Evolutionary conservation across 1,140 invertebrate species (phyloP).

Genomic region (Halyomorpha halys): DNA sequence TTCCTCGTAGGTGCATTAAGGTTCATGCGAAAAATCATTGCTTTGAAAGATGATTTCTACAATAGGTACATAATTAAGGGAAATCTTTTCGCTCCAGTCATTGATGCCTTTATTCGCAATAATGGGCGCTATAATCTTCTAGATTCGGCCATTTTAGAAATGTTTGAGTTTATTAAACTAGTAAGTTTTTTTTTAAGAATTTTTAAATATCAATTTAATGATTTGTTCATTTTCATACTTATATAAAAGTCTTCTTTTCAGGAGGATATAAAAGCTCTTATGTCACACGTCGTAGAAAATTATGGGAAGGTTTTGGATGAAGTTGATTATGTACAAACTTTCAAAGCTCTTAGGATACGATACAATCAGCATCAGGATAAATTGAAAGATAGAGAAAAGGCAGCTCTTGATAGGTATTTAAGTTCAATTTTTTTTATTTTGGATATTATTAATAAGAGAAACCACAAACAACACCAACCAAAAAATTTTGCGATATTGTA

Average conservation of each 20-base stretch:
- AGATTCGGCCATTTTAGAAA: constrained; percentile 96
- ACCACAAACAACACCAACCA: too few relatives aligned
- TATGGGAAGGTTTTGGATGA: constrained; percentile 87
- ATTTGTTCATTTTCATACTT: too few relatives aligned
- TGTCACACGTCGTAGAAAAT: constrained; percentile 87
- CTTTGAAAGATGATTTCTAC: constrained; percentile 97
- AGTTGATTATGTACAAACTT: constrained; percentile 95
- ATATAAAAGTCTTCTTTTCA: constrained; percentile 35
- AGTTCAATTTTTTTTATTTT: too few relatives aligned
- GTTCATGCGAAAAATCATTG: constrained; percentile 94
- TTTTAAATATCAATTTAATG: too few relatives aligned
- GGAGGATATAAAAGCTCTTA: constrained; percentile 93
- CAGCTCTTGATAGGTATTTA: constrained; percentile 46
- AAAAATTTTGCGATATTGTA: too few relatives aligned
- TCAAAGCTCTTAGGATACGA: constrained; percentile 78
- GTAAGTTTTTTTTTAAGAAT: constrained; percentile 37
- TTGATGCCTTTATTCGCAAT: constrained; percentile 92
- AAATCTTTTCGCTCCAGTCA: constrained; percentile 88
- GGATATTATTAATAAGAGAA: too few relatives aligned
- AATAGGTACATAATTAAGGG: constrained; percentile 94
- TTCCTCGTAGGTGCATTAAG: constrained; percentile 63
- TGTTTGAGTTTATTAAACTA: constrained; percentile 97
- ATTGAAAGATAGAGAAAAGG: constrained; percentile 70
- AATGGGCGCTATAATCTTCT: constrained; percentile 96
- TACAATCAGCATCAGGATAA: constrained; percentile 93